Base-by-base conservation (phyloP, 2,797 vertebrate genomes). In the Thamnophis elegans region DNA sequence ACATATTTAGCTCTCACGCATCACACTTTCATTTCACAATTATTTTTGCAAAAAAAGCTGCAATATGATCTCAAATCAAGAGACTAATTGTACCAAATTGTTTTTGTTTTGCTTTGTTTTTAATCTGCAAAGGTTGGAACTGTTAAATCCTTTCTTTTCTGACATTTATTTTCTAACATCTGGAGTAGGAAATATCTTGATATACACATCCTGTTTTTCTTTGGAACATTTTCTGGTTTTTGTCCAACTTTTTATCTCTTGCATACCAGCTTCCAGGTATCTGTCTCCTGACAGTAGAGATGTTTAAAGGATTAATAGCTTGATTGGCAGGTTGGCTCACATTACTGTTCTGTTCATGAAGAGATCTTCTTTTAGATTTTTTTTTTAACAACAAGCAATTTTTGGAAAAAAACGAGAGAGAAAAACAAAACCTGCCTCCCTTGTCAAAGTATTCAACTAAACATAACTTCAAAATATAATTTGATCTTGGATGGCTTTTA, bases 271-370 rank as follows among this genome's bases (percentile, higher is more conserved):
- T 97, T 97, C 97, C 96, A 97, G 97, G 97, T 97, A 96, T 97
- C 97, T 98, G 97, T 98, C 97, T 94, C 97, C 97, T 98, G 98
- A 98, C 94, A 90, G 97, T 94, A 96, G 97, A 98, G 98, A 98
- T 98, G 97, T 98, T 97, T 95, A 97, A 93, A 96, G 96, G 96
- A 97, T 98, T 97, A 97, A 95, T 92, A 92, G 94, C 90, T 96
- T 98, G 98, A 99, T 96, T 98, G 98, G 95, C 97, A 97, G 97
- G 96, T 97, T 96, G 97, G 95, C 95, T 97, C 96, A 94, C 93
- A 96, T 97, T 96, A 96, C 89, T 94, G 87, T 94, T 97, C 93
- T 95, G 86, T 95, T 96, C 95, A 95, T 96, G 92, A 95, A 95
- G 96, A 97, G 95, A 94, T 95, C 95, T 94, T 92, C 89, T 91